Evolutionary conservation across 2,797 vertebrate genomes (phyloP).

Genomic region (Catostomus latipinnis): DNA sequence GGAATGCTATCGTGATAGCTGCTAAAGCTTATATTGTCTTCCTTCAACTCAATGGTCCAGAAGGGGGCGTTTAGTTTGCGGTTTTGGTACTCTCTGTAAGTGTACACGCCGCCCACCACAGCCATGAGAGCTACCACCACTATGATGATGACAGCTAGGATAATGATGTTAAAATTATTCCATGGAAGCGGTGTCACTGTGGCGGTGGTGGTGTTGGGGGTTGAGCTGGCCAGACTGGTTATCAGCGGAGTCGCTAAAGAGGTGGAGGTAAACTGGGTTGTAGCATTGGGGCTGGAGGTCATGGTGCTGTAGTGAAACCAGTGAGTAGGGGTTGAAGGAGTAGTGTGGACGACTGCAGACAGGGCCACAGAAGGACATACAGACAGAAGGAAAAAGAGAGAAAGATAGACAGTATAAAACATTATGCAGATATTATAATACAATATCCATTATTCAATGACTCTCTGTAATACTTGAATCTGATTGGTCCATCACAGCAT

Average conservation of each 20-base stretch:
- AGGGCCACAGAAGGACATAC: background rate
- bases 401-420: slow-evolving; percentile 2
- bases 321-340: slow-evolving; percentile 15
- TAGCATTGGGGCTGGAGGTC: slow-evolving; percentile 64
- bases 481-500: too few relatives aligned
- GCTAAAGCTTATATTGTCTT: slow-evolving; percentile 90
- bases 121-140: slow-evolving; percentile 83
- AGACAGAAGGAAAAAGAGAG: background rate
- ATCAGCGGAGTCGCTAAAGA: slow-evolving; percentile 19
- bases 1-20: slow-evolving; percentile 90
- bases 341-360: slow-evolving; percentile 34
- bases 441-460: too few relatives aligned
- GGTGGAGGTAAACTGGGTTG: slow-evolving; percentile 69
- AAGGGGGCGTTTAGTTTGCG: slow-evolving; percentile 87
- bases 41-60: slow-evolving; percentile 90
- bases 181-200: slow-evolving; percentile 79
- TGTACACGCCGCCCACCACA: slow-evolving; percentile 84
- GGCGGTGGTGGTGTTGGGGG: slow-evolving; percentile 76
- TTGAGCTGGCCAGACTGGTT: slow-evolving; percentile 64
- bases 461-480: too few relatives aligned
- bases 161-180: slow-evolving; percentile 87
- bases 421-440: background rate
- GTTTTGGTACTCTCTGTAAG: slow-evolving; percentile 87
- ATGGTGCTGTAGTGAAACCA: slow-evolving; percentile 52
- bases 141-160: slow-evolving; percentile 85